Conservation (phyloP, 2,888 invertebrate genomes). For the Himalopsyche kuldschensis region DNA sequence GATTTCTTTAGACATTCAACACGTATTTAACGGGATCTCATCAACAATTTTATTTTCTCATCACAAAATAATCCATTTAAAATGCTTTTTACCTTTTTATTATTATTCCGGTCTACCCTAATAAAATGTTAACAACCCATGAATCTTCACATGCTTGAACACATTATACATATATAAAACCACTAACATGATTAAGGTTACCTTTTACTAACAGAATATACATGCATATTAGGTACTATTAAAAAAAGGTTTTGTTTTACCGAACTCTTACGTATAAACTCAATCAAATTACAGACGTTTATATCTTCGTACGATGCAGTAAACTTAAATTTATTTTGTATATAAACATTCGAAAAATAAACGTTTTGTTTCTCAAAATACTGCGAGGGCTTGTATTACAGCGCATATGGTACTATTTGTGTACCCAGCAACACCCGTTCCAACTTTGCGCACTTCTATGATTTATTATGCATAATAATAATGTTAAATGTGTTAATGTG, state of each 20-base stretch:
- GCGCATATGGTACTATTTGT: too few relatives aligned
- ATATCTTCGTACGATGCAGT: too few relatives aligned
- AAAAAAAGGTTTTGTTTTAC: background rate
- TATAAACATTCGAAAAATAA: too few relatives aligned
- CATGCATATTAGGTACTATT: slow-evolving; percentile 1
- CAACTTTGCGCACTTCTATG: too few relatives aligned
- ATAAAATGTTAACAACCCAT: slow-evolving; percentile 10
- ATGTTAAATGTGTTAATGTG: too few relatives aligned
- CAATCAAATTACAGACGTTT: background rate
- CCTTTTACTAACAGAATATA: background rate
- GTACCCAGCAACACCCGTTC: too few relatives aligned
- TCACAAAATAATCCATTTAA: slow-evolving; percentile 7
- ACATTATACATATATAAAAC: background rate
- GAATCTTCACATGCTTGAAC: background rate
- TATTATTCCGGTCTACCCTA: background rate
- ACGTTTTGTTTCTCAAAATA: too few relatives aligned
- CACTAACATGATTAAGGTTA: background rate
- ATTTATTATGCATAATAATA: too few relatives aligned
- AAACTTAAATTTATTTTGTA: too few relatives aligned
- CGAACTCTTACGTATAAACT: background rate
- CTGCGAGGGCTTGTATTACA: too few relatives aligned
- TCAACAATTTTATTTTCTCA: slow-evolving; percentile 7
- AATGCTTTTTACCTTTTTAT: slow-evolving; percentile 3
- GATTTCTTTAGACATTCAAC: background rate
- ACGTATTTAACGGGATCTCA: background rate